phyloP scores from a whole-genome alignment of 2,797 vertebrate genomes.

The Ptychadena robeensis region DNA sequence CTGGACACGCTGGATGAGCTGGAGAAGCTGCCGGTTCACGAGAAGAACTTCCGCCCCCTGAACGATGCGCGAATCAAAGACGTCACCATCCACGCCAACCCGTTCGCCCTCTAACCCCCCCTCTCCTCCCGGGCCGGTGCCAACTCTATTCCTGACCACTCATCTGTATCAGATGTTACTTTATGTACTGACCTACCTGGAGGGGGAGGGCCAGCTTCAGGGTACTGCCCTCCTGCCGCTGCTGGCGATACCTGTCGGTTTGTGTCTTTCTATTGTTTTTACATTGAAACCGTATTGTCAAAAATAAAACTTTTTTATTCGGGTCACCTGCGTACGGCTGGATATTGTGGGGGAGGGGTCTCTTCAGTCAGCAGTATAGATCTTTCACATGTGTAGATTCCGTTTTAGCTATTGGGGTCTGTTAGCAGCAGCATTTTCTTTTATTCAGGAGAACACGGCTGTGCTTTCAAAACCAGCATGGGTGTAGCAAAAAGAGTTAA shows the following conservation, averaged over 20 bases:
- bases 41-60: conserved; percentile 92
- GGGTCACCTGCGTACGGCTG: no score
- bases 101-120: conserved; percentile 83
- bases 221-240: background rate
- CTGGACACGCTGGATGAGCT: conserved; percentile 94
- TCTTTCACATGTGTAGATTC: no score
- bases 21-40: conserved; percentile 95
- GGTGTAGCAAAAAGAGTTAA: no score
- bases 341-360: no score
- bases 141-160: background rate
- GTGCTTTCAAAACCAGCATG: no score
- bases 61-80: conserved; percentile 93
- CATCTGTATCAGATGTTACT: conserved; percentile 32
- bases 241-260: background rate
- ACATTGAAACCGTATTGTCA: background rate
- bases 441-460: no score
- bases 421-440: no score
- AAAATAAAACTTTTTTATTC: background rate
- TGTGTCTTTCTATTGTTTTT: background rate
- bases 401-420: no score
- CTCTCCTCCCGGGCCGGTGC: no score
- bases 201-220: no score
- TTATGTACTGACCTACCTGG: background rate
- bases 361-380: no score
- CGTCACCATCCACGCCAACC: conserved; percentile 92